Evolutionary conservation across 2,888 invertebrate genomes (phyloP).

Genomic region (Timema cristinae): DNA sequence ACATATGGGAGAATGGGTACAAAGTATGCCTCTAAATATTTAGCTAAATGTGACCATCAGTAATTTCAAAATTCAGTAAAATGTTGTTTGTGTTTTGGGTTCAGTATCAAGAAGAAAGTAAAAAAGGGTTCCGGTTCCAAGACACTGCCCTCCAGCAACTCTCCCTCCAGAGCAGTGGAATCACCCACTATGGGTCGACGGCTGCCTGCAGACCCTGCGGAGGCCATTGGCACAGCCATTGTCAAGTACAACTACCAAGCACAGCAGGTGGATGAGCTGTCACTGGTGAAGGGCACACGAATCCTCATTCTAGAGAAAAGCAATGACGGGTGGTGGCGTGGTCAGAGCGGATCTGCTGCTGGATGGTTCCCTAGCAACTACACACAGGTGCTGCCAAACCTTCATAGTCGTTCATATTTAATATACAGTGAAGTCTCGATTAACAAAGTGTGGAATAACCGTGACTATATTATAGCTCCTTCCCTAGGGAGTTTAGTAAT

Average conservation of each 20-base stretch:
- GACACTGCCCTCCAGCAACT: constrained; percentile 68
- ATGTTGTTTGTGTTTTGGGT: too few species aligned
- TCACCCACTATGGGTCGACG: constrained; percentile 70
- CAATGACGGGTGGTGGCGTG: constrained; percentile 99
- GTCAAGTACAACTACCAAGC: constrained; percentile 96
- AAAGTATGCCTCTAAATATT: too few species aligned
- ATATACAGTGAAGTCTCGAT: too few species aligned
- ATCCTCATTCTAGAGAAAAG: constrained; percentile 96
- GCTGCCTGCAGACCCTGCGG: constrained; percentile 75
- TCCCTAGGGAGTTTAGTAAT: too few species aligned
- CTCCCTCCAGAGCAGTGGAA: constrained; percentile 74
- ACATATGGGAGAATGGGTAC: too few species aligned
- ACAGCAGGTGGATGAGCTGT: constrained; percentile 93
- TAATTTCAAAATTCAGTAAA: too few species aligned
- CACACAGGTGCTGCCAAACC: constrained; percentile 52
- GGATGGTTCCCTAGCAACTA: constrained; percentile 99
- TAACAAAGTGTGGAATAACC: too few species aligned
- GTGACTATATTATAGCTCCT: too few species aligned
- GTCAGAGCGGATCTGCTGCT: constrained; percentile 65
- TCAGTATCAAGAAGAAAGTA: constrained; percentile 81
- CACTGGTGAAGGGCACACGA: constrained; percentile 89
- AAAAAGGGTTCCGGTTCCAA: constrained; percentile 81
- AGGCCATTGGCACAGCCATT: constrained; percentile 82
- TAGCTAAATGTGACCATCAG: too few species aligned
- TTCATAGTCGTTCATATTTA: too few species aligned